phyloP scores from a whole-genome alignment of 2,113 vertebrate genomes.

The Bettongia penicillata region DNA sequence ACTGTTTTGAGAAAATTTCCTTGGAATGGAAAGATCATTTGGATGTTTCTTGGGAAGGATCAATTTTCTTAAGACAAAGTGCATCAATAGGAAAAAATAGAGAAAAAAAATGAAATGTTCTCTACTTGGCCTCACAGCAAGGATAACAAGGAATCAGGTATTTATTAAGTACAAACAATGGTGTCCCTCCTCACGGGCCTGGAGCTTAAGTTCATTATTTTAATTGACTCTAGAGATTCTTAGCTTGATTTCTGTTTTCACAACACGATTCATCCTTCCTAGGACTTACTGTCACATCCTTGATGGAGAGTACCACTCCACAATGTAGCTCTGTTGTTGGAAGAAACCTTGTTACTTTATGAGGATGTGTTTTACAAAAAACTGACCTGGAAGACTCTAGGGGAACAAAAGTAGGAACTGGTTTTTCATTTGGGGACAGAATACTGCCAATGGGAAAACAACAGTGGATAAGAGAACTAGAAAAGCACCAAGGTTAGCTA shows the following conservation, averaged over 20 bases:
- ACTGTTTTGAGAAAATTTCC: too few relatives aligned
- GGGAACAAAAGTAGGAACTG: background rate
- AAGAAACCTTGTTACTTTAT: background rate
- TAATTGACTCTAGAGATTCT: background rate
- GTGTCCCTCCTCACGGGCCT: background rate
- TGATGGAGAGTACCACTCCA: background rate
- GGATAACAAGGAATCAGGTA: background rate
- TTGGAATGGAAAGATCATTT: background rate
- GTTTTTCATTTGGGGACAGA: background rate
- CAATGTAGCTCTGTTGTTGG: background rate
- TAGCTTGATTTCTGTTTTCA: background rate
- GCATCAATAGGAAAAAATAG: background rate
- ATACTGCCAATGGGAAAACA: background rate
- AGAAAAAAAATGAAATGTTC: background rate
- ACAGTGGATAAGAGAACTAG: background rate
- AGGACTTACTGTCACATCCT: background rate
- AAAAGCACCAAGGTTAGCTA: background rate
- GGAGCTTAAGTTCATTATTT: background rate
- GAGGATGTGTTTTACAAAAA: background rate
- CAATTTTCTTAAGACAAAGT: background rate
- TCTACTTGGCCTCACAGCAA: background rate
- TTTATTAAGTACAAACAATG: background rate
- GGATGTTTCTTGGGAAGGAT: background rate
- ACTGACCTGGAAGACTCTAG: background rate
- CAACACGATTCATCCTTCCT: background rate